These are phyloP conservation scores for Pristionchus entomophagus DNA, from an alignment of 2,888 invertebrate species.

Conservation along the genomic window DNA sequence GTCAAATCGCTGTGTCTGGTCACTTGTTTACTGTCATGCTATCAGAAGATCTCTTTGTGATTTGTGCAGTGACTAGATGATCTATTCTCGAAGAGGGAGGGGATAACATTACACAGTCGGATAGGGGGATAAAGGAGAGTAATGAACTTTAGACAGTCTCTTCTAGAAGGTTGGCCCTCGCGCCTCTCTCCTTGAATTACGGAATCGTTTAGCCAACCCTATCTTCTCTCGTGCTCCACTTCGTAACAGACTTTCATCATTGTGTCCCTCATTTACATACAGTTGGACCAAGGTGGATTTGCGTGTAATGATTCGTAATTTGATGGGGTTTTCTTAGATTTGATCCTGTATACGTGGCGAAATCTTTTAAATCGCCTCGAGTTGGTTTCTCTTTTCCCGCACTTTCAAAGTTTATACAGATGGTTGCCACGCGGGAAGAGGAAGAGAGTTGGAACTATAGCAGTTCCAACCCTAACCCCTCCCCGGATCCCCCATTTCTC, in stretches of 20 bases:
- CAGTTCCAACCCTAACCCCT: neutral
- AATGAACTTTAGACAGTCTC: neutral
- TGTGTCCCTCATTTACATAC: too few species aligned
- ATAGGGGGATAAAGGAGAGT: too few species aligned
- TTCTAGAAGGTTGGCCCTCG: too few species aligned
- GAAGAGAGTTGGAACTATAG: neutral
- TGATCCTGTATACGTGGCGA: too few species aligned
- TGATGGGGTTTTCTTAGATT: too few species aligned
- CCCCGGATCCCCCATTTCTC: neutral
- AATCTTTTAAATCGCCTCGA: neutral
- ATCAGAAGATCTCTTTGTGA: neutral
- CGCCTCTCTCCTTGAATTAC: too few species aligned
- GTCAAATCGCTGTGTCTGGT: neutral
- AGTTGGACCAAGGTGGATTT: too few species aligned
- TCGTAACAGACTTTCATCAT: too few species aligned
- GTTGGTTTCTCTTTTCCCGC: neutral
- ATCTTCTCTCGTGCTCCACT: too few species aligned
- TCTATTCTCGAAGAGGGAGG: neutral
- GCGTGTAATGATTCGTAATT: neutral
- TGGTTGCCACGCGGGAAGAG: conserved; percentile 12
- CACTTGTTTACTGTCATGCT: neutral
- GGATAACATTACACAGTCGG: too few species aligned
- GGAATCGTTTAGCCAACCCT: too few species aligned
- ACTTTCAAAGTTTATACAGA: neutral
- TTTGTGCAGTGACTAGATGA: neutral